phyloP scores from a whole-genome alignment of 2,888 invertebrate species.

The Stenchaetothrips biformis region DNA sequence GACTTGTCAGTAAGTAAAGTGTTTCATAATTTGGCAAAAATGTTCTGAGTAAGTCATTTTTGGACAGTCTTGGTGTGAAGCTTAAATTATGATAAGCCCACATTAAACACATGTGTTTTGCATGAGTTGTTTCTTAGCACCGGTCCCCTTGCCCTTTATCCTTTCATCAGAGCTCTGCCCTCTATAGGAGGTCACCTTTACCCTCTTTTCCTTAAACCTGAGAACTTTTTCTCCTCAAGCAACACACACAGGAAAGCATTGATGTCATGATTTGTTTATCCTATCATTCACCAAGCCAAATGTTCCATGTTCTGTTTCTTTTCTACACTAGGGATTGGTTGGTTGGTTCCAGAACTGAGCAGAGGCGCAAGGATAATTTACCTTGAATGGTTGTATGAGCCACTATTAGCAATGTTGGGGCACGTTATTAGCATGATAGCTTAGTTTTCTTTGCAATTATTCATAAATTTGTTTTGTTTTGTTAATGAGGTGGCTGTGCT shows the following conservation, averaged over 20 bases:
- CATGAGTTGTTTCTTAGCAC: slow-evolving; percentile 6
- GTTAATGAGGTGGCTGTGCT: no score
- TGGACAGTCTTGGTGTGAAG: slow-evolving; percentile 12
- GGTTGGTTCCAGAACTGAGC: slow-evolving; percentile 9
- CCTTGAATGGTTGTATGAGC: not conserved
- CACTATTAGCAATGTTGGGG: not conserved
- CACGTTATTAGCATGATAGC: slow-evolving; percentile 9
- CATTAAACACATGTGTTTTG: slow-evolving; percentile 8
- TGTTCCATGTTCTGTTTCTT: not conserved
- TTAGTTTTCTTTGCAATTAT: not conserved
- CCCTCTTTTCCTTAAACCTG: no score
- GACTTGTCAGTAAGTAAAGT: not conserved
- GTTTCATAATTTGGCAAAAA: not conserved
- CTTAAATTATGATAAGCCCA: slow-evolving; percentile 12
- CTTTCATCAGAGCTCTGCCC: no score
- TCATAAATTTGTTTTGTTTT: no score
- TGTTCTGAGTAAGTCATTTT: not conserved
- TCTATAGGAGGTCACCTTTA: no score
- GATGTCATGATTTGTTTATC: no score
- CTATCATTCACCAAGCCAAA: no score
- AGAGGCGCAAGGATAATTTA: not conserved
- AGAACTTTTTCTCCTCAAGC: no score
- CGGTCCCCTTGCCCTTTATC: not conserved
- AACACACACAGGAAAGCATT: no score
- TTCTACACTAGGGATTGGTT: not conserved